Percentiles rank a stretch among this genome's conserved stretches.
phyloP scores from a whole-genome alignment of 1,140 invertebrate genomes.

The Gryon sp. region DNA sequence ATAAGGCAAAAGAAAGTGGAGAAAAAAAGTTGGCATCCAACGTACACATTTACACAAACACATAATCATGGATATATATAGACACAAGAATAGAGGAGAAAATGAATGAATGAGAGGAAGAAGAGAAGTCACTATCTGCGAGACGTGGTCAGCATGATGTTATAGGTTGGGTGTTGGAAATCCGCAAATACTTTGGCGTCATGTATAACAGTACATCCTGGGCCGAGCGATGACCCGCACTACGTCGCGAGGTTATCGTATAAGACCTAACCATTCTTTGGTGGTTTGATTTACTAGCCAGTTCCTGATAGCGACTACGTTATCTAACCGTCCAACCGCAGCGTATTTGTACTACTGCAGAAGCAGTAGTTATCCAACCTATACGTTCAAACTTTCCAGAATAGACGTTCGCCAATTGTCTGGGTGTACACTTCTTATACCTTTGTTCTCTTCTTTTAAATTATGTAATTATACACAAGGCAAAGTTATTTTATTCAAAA shows the following conservation, averaged over 20 bases:
- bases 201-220: conserved; percentile 50
- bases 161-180: conserved; percentile 53
- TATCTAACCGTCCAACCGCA: conserved; percentile 46
- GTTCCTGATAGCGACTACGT: conserved; percentile 52
- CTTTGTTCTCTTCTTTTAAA: no score
- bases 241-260: conserved; percentile 60
- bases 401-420: no score
- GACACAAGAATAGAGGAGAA: conserved; percentile 3
- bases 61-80: neutral
- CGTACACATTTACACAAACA: no score
- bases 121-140: conserved; percentile 47
- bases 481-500: no score
- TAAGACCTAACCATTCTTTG: conserved; percentile 67
- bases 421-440: no score
- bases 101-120: conserved; percentile 29
- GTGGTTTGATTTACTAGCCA: conserved; percentile 67
- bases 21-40: conserved; percentile 2
- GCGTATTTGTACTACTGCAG: conserved; percentile 38
- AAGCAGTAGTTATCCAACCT: conserved; percentile 41
- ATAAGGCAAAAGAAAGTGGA: neutral
- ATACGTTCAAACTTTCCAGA: conserved; percentile 5
- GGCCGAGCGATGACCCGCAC: conserved; percentile 54
- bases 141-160: conserved; percentile 55
- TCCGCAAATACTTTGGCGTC: conserved; percentile 57
- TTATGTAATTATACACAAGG: no score